Evolutionary conservation across 2,797 vertebrate genomes (phyloP), one percentile per base, ranked within the genome.

Genomic region (Arnoldichthys spilopterus): DNA sequence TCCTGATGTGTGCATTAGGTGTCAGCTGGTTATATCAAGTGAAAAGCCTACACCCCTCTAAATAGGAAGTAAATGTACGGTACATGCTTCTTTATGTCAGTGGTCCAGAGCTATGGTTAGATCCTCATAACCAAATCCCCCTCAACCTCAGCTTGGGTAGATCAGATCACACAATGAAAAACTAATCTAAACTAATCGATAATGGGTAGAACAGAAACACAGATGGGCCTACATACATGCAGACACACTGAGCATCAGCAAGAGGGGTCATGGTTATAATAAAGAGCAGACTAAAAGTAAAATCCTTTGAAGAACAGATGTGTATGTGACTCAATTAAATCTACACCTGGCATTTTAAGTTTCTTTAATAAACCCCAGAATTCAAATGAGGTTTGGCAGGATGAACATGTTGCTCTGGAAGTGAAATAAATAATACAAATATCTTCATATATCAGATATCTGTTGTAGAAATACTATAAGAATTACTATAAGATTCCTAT

Each of bases 261-360:
- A 51, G 85, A 79, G 74, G 76, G 30, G 63, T 66, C 71, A 54
- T 70, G 51, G 63, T 73, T 76, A 43, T 83, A 79, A 81, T 76
- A 74, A 82, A 70, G 54, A 77, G n/a, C 61, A 77, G 79, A 83
- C 77, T 74, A 82, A 70, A 74, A 63, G 68, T 45, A 63, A 79
- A 82, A 72, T 77, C 70, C 77, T 83, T 78, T 40, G 78, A 81
- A 69, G 79, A 85, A 76, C 85, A 86, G 85, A 83, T 86, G 85
- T 82, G 66, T 77, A 80, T 83, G 72, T 63, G 74, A 82, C 76
- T 83, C 79, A 80, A 82, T 86, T 81, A 76, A 85, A 79, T 79
- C 79, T 76, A 86, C 87, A 88, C 83, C 85, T 87, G 87, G 86
- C 72, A 79, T 83, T 78, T 86, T 79, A 84, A 84, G 84, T 81